phyloP scores from a whole-genome alignment of 2,797 vertebrate genomes.

The Furcifer pardalis region DNA sequence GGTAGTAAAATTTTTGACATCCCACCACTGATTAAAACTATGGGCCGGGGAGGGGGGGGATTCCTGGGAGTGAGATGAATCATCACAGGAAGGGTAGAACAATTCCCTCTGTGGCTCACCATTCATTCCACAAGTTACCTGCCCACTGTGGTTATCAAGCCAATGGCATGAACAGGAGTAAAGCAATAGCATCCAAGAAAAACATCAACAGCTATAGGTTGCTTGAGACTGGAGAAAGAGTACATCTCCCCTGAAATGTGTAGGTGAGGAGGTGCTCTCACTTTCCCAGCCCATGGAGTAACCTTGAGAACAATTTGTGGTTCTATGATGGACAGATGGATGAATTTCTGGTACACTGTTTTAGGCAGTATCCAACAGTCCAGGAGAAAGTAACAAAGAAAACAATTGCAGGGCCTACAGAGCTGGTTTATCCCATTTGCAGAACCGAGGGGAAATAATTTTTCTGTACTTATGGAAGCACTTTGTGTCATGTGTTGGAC shows the following conservation, averaged over 20 bases:
- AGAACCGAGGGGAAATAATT: neutral
- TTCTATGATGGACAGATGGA: neutral
- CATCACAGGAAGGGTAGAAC: neutral
- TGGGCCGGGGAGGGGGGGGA: too few relatives aligned
- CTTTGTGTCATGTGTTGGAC: neutral
- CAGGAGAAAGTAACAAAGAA: neutral
- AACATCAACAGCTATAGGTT: too few relatives aligned
- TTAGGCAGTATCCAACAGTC: neutral
- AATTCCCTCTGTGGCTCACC: neutral
- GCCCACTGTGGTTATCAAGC: neutral
- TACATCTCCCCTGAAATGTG: too few relatives aligned
- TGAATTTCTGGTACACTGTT: neutral
- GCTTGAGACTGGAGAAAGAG: too few relatives aligned
- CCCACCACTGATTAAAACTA: too few relatives aligned
- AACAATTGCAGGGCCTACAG: too few relatives aligned
- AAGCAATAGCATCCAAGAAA: too few relatives aligned
- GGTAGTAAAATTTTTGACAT: too few relatives aligned
- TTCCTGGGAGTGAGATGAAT: too few relatives aligned
- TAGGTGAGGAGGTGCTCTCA: too few relatives aligned
- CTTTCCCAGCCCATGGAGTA: too few relatives aligned
- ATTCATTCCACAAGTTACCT: neutral
- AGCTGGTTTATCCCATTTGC: neutral
- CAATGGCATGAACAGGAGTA: rapidly evolving
- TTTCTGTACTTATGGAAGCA: neutral
- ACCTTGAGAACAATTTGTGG: too few relatives aligned